Base-by-base conservation (phyloP, 2,113 vertebrate genomes). In the Candoia aspera region DNA sequence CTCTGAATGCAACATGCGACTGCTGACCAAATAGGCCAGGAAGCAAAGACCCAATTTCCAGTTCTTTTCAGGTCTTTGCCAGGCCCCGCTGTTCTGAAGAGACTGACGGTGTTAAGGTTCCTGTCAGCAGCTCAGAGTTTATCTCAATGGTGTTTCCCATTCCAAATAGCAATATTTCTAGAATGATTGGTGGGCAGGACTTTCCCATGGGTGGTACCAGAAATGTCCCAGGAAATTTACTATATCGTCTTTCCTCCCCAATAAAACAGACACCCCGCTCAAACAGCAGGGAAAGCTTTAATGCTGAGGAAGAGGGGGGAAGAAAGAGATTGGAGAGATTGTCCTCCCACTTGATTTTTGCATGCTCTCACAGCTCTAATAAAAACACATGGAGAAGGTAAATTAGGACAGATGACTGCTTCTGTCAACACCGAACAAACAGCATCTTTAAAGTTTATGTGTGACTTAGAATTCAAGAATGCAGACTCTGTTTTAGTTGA, bases 301-400 rank as follows among this genome's bases (percentile, higher is more conserved):
- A 33, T 17, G 53, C 29, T 46, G 57, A 26, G 42, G 24, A 93
- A 84, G 93, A 95, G 95, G 90, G 21, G 33, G 17, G 33, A 58
- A 87, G 29, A 19, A 42, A 87, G 23, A 83, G 84, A 92, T 26
- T 93, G 95, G 92, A 1, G 1, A 93, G 42, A 93, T 90, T 93
- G 86, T 96, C 88, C 89, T 94, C 94, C 91, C 94, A 88, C 92
- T 95, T 96, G 94, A 93, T 91, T 94, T 96, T 95, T 96, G 94
- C 96, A 89, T 91, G 97, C 97, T 96, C 94, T 96, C 93, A 93
- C 95, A 96, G 96, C 92, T 95, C 93, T 96, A 97, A 96, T 95
- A 94, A 96, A 96, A 97, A 97, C 95, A 96, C 87, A 94, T n/a
- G 84, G 92, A 94, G 95, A 96, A 97, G 95, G 95, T 96, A 96